A percentile compares a stretch with the other conserved stretches of the same genome.
phyloP scores from a whole-genome alignment of 2,113 vertebrate genomes.

The Plestiodon gilberti region DNA sequence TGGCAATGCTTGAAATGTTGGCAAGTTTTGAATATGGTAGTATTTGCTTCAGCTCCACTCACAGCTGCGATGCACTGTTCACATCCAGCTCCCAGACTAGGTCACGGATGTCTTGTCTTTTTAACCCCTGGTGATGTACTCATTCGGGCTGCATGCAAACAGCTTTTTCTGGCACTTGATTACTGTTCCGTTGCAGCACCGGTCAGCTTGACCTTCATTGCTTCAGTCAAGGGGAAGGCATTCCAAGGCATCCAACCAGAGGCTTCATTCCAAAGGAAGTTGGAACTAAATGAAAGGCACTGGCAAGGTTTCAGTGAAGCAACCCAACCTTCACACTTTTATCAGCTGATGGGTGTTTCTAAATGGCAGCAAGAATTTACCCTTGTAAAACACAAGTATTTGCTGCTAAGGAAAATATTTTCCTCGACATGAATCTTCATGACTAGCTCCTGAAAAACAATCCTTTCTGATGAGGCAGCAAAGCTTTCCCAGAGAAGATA shows the following conservation, averaged over 20 bases:
- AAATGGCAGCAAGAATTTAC: slow-evolving; percentile 12
- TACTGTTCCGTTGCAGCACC: neutral
- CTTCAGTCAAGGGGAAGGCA: neutral
- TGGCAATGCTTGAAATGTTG: neutral
- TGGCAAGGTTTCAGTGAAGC: neutral
- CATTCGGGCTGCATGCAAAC: neutral
- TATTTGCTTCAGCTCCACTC: neutral
- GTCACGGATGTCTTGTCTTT: neutral
- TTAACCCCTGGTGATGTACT: neutral
- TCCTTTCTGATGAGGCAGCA: slow-evolving; percentile 60
- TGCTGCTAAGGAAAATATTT: slow-evolving; percentile 24
- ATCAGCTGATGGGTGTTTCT: slow-evolving; percentile 22
- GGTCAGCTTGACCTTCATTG: neutral
- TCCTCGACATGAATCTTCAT: slow-evolving; percentile 33
- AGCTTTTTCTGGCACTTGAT: neutral
- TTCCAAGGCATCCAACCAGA: neutral
- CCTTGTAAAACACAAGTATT: slow-evolving; percentile 1
- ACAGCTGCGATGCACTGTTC: neutral
- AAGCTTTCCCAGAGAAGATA: slow-evolving; percentile 43
- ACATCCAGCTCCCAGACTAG: neutral
- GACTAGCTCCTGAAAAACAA: slow-evolving; percentile 55
- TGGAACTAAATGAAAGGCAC: neutral
- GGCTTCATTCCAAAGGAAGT: neutral
- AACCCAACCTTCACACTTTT: slow-evolving; percentile 5
- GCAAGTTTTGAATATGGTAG: neutral